These are phyloP conservation scores for Oreonectes daqikongensis DNA, from an alignment of 2,797 vertebrate species.

Conservation along the genomic window DNA sequence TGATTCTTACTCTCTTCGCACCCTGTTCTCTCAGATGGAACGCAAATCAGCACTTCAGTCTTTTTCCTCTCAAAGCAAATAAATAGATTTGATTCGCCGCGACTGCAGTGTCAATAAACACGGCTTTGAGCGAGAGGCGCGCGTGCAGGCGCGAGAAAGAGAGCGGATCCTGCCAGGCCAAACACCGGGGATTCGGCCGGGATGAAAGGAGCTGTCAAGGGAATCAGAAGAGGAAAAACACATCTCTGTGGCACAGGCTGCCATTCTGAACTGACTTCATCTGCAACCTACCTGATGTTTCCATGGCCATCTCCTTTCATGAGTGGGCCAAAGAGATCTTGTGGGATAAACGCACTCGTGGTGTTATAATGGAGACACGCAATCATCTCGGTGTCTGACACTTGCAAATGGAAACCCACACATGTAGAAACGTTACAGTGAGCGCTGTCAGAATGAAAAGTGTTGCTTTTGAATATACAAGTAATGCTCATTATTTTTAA, in stretches of 20 bases:
- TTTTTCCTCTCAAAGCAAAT: constrained; percentile 75
- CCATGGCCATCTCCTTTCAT: constrained; percentile 38
- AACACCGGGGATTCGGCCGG: constrained; percentile 74
- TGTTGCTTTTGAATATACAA: neutral
- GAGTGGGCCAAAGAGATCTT: constrained; percentile 43
- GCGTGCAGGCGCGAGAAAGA: constrained; percentile 64
- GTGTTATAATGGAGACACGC: constrained; percentile 39
- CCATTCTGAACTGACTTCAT: constrained; percentile 55
- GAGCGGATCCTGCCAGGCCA: constrained; percentile 74
- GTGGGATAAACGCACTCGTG: constrained; percentile 38
- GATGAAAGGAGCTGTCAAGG: constrained; percentile 82
- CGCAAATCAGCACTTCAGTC: constrained; percentile 70
- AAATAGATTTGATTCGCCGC: constrained; percentile 77
- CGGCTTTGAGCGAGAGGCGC: constrained; percentile 53
- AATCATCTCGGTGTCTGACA: constrained; percentile 53
- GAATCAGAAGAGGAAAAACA: constrained; percentile 73
- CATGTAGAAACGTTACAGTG: constrained; percentile 69
- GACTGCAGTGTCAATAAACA: constrained; percentile 72
- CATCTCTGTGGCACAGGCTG: constrained; percentile 62
- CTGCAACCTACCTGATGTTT: constrained; percentile 42
- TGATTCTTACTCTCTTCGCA: constrained; percentile 42
- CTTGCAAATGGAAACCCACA: constrained; percentile 35
- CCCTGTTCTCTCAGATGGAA: constrained; percentile 59
- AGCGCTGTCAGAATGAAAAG: constrained; percentile 69
- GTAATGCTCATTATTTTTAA: neutral